These are phyloP conservation scores for Metallyticus violacea DNA, from an alignment of 2,888 invertebrate genomes.

Conservation along the genomic window DNA sequence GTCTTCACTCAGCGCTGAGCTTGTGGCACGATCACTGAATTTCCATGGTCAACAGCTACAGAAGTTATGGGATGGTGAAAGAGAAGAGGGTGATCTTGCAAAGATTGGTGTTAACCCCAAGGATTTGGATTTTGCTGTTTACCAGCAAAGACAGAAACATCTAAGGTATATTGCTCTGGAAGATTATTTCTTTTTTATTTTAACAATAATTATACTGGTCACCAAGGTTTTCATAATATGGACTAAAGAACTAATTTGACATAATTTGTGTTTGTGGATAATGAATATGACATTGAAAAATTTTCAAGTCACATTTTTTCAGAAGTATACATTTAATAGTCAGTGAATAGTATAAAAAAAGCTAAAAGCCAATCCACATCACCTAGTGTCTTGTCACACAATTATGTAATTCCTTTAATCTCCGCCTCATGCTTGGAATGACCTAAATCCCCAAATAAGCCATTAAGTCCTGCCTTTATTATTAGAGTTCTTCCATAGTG, in stretches of 20 bases:
- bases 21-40: slow-evolving; percentile 70
- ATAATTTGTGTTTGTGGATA: not conserved
- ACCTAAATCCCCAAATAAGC: no score
- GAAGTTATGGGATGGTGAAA: slow-evolving; percentile 84
- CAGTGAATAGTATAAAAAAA: no score
- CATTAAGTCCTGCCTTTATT: no score
- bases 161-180: slow-evolving; percentile 53
- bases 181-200: not conserved
- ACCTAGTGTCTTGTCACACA: no score
- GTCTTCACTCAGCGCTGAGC: slow-evolving; percentile 49
- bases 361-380: no score
- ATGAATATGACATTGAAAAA: not conserved
- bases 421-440: no score
- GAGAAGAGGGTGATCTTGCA: slow-evolving; percentile 70
- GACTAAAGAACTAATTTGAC: not conserved
- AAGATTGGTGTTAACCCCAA: slow-evolving; percentile 57
- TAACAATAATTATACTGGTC: not conserved
- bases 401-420: no score
- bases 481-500: no score
- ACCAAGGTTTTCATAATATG: not conserved
- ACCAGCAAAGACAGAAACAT: slow-evolving; percentile 75
- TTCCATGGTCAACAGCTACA: slow-evolving; percentile 85
- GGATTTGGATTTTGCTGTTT: slow-evolving; percentile 68
- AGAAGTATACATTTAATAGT: no score
- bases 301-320: no score